Base-by-base conservation (phyloP, 2,888 invertebrate genomes). In the Endotricha flammealis region DNA sequence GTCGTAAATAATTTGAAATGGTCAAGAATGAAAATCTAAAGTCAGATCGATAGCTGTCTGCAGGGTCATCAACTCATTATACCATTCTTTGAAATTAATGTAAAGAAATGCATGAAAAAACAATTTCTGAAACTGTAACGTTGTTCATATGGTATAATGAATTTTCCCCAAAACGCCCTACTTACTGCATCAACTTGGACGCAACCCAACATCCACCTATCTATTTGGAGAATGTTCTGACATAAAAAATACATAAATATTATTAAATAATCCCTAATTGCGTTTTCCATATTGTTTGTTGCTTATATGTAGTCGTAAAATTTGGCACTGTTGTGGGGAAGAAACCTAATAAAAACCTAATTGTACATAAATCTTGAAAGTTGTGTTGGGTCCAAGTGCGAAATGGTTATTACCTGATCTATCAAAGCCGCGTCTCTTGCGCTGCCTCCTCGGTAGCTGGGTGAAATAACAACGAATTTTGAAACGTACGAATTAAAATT, bases 351-450 rank as follows among this genome's bases (percentile, higher is more conserved):
- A 16, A 16, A 6, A 20, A 4, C 20, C 20, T 20, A 20, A 20
- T 11, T 17, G 9, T 11, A 17, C 4, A 9, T n/a, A n/a, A 17
- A 16, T 9, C 13, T 12, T 36, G 36, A 51, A 56, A 53, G 58
- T 75, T 67, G 73, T 57, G 70, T 79, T 72, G 81, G 56, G 78
- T 72, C 82, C 83, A 81, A 81, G 80, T 70, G 67, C 46, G 58
- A 65, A 57, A 57, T 64, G 43, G 64, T 64, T 75, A 79, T 87
- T 88, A 88, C 87, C 87, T 88, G 81, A 60, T 80, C 83, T 87
- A 88, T 88, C 79, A 88, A 85, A 88, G 87, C 83, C 87, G 79
- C 75, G 87, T 87, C 86, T 88, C 87, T 85, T 82, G 85, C 55
- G 83, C 86, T 79, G 85, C 85, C 73, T 86, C 87, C 87, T 87